Percentiles rank a stretch among this genome's conserved stretches.
Evolutionary conservation across 1,140 invertebrate species (phyloP).

Genomic region (Rhagoletis pomonella): DNA sequence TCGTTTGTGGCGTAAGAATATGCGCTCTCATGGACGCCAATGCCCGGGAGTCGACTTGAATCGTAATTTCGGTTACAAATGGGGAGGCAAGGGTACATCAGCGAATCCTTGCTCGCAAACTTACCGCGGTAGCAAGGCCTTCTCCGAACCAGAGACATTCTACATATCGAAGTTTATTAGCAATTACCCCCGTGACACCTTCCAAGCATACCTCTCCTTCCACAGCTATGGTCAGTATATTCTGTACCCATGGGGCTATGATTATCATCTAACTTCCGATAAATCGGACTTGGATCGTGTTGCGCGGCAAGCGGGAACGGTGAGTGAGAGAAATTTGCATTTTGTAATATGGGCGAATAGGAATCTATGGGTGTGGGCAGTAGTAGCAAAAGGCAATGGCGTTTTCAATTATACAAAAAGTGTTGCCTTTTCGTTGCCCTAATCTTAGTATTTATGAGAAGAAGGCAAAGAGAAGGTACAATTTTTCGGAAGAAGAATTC

Average conservation of each 20-base stretch:
- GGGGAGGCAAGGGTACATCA: slow-evolving; percentile 88
- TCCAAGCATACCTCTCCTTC: slow-evolving; percentile 86
- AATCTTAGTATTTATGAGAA: no score
- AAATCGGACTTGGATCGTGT: slow-evolving; percentile 82
- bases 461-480: no score
- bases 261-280: slow-evolving; percentile 81
- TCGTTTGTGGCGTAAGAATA: slow-evolving; percentile 90
- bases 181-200: slow-evolving; percentile 74
- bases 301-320: slow-evolving; percentile 81
- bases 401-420: no score
- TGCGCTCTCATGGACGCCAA: slow-evolving; percentile 75
- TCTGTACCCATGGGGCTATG: slow-evolving; percentile 90
- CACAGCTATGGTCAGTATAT: slow-evolving; percentile 94
- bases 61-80: slow-evolving; percentile 87
- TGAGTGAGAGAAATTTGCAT: slow-evolving; percentile 66
- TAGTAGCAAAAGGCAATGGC: no score
- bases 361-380: no score
- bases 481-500: no score
- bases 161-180: slow-evolving; percentile 80
- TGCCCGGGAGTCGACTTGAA: slow-evolving; percentile 89
- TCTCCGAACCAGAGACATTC: slow-evolving; percentile 93
- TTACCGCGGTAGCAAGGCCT: slow-evolving; percentile 89
- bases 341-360: background rate
- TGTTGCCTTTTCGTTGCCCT: no score
- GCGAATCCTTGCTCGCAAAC: slow-evolving; percentile 92